Percentiles rank a stretch among this genome's conserved stretches.
These are phyloP conservation scores for Cyphomyrmex costatus DNA, from an alignment of 1,140 invertebrate genomes.

Conservation along the genomic window DNA sequence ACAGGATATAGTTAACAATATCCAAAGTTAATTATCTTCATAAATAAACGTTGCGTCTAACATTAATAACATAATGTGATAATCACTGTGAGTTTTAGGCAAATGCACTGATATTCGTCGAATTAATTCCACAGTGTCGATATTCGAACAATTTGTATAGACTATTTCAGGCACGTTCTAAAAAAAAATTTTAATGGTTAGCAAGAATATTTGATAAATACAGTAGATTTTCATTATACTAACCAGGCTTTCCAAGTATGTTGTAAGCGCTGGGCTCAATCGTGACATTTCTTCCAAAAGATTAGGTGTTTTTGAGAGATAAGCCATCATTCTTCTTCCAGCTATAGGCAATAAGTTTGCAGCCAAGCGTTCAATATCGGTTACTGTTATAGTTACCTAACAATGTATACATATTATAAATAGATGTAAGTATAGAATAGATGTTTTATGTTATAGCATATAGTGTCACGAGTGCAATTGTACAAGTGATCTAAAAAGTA, in stretches of 20 bases:
- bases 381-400: conserved; percentile 89
- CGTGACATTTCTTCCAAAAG: conserved; percentile 89
- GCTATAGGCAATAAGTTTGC: conserved; percentile 90
- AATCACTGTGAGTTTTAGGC: conserved; percentile 81
- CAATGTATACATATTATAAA: conserved; percentile 41
- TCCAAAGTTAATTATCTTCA: conserved; percentile 45
- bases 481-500: too few relatives aligned
- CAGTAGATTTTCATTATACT: conserved; percentile 74
- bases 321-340: conserved; percentile 90
- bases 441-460: background rate
- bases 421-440: background rate
- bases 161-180: conserved; percentile 78
- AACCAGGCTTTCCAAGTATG: conserved; percentile 91
- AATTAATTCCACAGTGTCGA: conserved; percentile 83
- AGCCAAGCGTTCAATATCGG: conserved; percentile 89
- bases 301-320: conserved; percentile 88
- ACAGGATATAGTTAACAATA: conserved; percentile 26
- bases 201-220: background rate
- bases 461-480: too few relatives aligned
- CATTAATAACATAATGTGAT: conserved; percentile 83
- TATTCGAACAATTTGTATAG: conserved; percentile 83
- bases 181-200: conserved; percentile 14
- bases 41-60: conserved; percentile 84
- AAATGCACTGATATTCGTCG: conserved; percentile 79
- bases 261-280: conserved; percentile 90